Base-by-base conservation (phyloP, 2,888 invertebrate species). In the Ophion obscuratus region DNA sequence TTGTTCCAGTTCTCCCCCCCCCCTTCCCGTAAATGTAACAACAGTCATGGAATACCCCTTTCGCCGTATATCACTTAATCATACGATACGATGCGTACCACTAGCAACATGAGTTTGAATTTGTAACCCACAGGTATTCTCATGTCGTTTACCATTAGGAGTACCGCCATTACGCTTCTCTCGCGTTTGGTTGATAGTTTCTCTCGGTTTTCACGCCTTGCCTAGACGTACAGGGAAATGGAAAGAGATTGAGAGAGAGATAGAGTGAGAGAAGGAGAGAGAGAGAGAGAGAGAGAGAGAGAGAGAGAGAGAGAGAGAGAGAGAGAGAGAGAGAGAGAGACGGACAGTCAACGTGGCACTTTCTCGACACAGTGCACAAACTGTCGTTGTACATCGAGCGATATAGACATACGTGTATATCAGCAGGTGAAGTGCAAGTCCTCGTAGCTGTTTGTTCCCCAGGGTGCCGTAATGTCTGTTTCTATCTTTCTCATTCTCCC, bases 371-470 rank as follows among this genome's bases (percentile, higher is more conserved):
- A 68, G 24, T 59, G 20, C 67, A 70, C 71, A 77, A 77, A 76
- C 64, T 76, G 59, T 68, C 64, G 36, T 20, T 75, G 20, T 81
- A 75, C 17, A 74, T 68, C 44, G 74, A 44, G 20, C 10, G 61
- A 75, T 53, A 53, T 53, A 53, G 17, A 53, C 17, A 53, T 53
- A 53, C 57, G 44, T 47, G 76, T 64, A 62, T 27, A 68, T n/a
- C 47, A 62, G 73, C 71, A 40, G 27, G 77, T 71, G 62, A 81
- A 86, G 85, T 86, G 85, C 83, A 83, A 83, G 83, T 80, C 80
- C 76, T 86, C 67, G 83, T 86, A 86, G 67, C 68, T 73, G 75
- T 79, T 77, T 74, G 80, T 80, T 83, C 85, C 83, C 83, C 57
- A 77, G 80, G 83, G 83, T 77, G 57, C 40, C 44, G 53, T 80